phyloP scores from a whole-genome alignment of 2,888 invertebrate genomes.

The Eretmocerus hayati region DNA sequence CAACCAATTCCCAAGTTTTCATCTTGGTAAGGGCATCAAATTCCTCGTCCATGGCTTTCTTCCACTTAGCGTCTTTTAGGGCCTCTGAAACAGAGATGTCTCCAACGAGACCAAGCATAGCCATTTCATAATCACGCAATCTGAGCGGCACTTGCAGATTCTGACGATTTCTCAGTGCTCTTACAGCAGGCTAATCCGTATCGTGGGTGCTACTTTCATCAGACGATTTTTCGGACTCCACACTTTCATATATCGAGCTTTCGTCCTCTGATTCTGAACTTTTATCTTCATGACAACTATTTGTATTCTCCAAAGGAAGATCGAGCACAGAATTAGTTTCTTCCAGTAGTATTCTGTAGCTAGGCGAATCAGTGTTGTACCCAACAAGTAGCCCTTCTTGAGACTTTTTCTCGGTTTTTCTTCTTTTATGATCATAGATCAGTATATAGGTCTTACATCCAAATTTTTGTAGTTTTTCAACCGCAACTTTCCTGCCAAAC shows the following conservation, averaged over 20 bases:
- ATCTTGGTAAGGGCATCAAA: conserved; percentile 10
- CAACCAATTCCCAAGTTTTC: no score
- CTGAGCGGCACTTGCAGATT: conserved; percentile 18
- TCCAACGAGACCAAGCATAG: conserved; percentile 23
- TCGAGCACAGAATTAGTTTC: no score
- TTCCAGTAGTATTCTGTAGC: conserved; percentile 23
- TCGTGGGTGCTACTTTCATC: no score
- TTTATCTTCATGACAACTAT: no score
- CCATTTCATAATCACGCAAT: conserved; percentile 17
- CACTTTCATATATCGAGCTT: no score
- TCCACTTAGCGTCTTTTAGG: conserved; percentile 29
- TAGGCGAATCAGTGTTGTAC: conserved; percentile 26
- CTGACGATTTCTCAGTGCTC: conserved; percentile 21
- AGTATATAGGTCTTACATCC: conserved; percentile 26
- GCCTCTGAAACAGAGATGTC: conserved; percentile 26
- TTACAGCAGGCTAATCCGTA: neutral
- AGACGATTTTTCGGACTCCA: no score
- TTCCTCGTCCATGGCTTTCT: conserved; percentile 28
- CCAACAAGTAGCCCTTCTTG: conserved; percentile 27
- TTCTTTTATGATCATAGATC: conserved; percentile 23
- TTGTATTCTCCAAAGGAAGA: no score
- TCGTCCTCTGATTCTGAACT: no score
- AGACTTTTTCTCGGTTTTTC: conserved; percentile 23
- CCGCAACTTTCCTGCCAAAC: no score
- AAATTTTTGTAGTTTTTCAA: no score